These are phyloP conservation scores for Drosophila azteca DNA, from an alignment of 1,140 invertebrate species.

Conservation along the genomic window DNA sequence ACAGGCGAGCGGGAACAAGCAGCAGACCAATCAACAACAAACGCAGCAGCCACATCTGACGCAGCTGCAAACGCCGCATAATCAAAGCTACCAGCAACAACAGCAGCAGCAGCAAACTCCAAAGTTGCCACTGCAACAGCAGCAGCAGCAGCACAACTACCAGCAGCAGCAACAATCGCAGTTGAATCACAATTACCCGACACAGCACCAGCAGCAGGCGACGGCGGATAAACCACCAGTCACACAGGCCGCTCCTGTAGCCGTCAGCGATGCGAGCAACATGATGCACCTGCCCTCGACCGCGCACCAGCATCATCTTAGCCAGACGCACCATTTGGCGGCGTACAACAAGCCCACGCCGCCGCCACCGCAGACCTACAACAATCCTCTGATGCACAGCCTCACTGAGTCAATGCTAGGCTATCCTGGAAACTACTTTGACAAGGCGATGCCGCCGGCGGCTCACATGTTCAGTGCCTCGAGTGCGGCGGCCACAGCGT, in stretches of 20 bases:
- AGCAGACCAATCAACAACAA: slow-evolving; percentile 48
- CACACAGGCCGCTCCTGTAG: slow-evolving; percentile 24
- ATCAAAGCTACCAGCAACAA: slow-evolving; percentile 63
- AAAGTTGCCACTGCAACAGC: slow-evolving; percentile 46
- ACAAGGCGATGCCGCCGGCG: slow-evolving; percentile 78
- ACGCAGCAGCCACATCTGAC: slow-evolving; percentile 58
- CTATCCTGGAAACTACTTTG: slow-evolving; percentile 74
- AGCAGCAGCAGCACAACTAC: slow-evolving; percentile 35
- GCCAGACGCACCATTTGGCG: slow-evolving; percentile 74
- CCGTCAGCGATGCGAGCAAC: slow-evolving; percentile 46
- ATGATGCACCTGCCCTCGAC: slow-evolving; percentile 58
- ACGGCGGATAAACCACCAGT: slow-evolving; percentile 43
- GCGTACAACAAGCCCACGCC: slow-evolving; percentile 78
- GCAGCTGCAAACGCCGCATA: slow-evolving; percentile 60
- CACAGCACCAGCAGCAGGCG: slow-evolving; percentile 55
- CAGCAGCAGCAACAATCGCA: slow-evolving; percentile 42
- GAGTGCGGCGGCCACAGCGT: slow-evolving; percentile 51
- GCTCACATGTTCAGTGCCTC: slow-evolving; percentile 79
- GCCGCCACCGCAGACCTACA: slow-evolving; percentile 76
- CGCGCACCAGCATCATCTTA: slow-evolving; percentile 72
- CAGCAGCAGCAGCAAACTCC: slow-evolving; percentile 58
- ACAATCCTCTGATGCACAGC: slow-evolving; percentile 72
- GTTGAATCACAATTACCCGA: slow-evolving; percentile 35
- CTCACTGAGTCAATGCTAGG: slow-evolving; percentile 66
- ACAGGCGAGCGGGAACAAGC: slow-evolving; percentile 45